Conservation (phyloP, 2,888 invertebrate species). For the Aporophyla nigra region DNA sequence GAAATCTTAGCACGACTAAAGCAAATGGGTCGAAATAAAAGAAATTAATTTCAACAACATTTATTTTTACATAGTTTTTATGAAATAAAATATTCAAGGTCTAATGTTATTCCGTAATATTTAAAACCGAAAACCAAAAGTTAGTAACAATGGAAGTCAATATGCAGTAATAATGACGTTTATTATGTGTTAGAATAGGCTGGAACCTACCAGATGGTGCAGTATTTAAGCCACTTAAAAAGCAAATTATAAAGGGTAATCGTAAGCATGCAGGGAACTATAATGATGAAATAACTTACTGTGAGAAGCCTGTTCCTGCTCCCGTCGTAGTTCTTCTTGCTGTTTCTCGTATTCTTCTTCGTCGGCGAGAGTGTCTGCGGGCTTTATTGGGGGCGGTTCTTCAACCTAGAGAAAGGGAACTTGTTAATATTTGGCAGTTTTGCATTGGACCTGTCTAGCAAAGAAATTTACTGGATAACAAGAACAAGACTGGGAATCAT, state of each 20-base stretch:
- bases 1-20: slow-evolving; percentile 58
- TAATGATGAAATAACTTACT: slow-evolving; percentile 78
- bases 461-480: background rate
- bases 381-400: slow-evolving; percentile 78
- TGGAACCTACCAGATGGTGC: slow-evolving; percentile 2
- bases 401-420: slow-evolving; percentile 74
- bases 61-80: slow-evolving; percentile 70
- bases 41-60: slow-evolving; percentile 71
- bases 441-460: background rate
- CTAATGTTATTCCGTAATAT: slow-evolving; percentile 23
- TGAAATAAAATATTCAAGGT: slow-evolving; percentile 41
- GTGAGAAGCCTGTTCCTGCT: slow-evolving; percentile 82
- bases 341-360: slow-evolving; percentile 87
- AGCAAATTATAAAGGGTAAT: slow-evolving; percentile 31
- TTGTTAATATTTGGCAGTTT: background rate
- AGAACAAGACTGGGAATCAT: background rate
- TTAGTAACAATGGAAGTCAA: slow-evolving; percentile 14
- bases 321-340: slow-evolving; percentile 82
- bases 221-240: slow-evolving; percentile 32
- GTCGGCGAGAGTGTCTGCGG: slow-evolving; percentile 83
- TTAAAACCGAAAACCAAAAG: slow-evolving; percentile 10
- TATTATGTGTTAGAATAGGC: slow-evolving; percentile 8
- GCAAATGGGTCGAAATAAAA: slow-evolving; percentile 77
- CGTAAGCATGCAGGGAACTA: slow-evolving; percentile 38
- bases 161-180: slow-evolving; percentile 9